Evolutionary conservation across 2,113 vertebrate genomes (phyloP), one percentile per base, ranked within the genome.

Genomic region (Ctenomys sociabilis): DNA sequence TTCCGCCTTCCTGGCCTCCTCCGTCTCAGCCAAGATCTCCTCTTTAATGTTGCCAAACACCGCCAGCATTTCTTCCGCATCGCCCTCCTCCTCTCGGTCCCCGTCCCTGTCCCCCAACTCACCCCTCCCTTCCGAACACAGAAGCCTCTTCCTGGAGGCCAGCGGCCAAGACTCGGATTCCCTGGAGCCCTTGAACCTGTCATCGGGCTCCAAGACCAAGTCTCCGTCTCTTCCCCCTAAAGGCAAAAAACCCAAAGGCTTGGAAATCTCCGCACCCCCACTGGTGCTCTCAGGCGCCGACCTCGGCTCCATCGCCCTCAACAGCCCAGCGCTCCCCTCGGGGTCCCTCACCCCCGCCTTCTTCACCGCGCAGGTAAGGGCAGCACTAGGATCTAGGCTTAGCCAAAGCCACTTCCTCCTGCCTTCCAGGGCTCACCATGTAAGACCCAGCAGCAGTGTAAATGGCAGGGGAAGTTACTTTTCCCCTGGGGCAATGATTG

Each of bases 261-360:
- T 99, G 98, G 99, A 99, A 98, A 99, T 99, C 98, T 99, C 99
- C 0, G 98, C 99, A 3, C 99, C 99, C 0, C 99, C 99, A 72
- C 98, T 99, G 98, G 98, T 99, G 91, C 98, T 99, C 3, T 98
- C 99, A 5, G 98, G 99, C 97, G 99, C 98, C 0, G 99, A 99
- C 97, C 98, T 99, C 0, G 99, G 99, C 98, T 99, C 99, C 96
- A 99, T 99, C 7, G 99, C 99, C 92, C 99, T 99, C 96, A 99
- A 99, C 98, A 99, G 99, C 97, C 99, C 99, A 0, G 99, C 99
- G 0, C 99, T 99, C 92, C 99, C 99, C 12, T 99, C 99, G 0
- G 99, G 99, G 70, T 99, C 99, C 92, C 98, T 99, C 97, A 99
- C 99, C 94, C 99, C 99, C 30, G 99, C 99, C 97, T 99, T 99